Evolutionary conservation across 2,797 vertebrate species (phyloP).

Genomic region (Hippocampus kuda): DNA sequence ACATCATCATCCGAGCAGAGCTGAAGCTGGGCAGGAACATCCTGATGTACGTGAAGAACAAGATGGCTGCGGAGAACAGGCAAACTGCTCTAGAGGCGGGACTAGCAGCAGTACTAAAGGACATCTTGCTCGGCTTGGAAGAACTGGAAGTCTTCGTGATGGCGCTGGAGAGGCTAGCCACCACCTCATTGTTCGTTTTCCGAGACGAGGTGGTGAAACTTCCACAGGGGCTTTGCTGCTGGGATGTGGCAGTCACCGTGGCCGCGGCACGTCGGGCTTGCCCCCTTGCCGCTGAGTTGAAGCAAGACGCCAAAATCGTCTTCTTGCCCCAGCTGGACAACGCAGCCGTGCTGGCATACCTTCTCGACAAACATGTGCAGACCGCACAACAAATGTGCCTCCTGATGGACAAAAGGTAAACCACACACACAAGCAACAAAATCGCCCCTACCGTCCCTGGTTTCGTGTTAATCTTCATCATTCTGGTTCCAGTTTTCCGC

Average conservation of each 20-base stretch:
- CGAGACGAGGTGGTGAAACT: constrained; percentile 25
- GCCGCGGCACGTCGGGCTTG: constrained; percentile 21
- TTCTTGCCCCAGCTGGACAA: constrained; percentile 57
- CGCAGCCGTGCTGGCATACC: constrained; percentile 44
- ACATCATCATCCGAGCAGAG: constrained; percentile 50
- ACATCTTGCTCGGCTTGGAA: constrained; percentile 48
- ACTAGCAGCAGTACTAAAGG: constrained; percentile 42
- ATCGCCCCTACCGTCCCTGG: too few relatives aligned
- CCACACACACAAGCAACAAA: not conserved
- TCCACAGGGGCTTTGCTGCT: constrained; percentile 13
- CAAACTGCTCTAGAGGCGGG: constrained; percentile 42
- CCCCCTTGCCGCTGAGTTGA: constrained; percentile 54
- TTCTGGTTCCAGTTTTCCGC: not conserved
- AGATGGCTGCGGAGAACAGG: constrained; percentile 26
- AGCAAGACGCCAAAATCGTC: constrained; percentile 44
- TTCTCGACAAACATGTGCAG: constrained; percentile 55
- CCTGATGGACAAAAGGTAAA: constrained; percentile 47
- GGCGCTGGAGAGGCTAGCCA: constrained; percentile 59
- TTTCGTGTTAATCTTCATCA: not conserved
- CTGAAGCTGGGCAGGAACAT: not conserved
- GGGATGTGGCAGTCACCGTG: constrained; percentile 36
- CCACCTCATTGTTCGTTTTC: constrained; percentile 60
- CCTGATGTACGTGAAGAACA: constrained; percentile 38
- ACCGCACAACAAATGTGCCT: constrained; percentile 44
- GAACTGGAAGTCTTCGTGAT: constrained; percentile 52